Evolutionary conservation across 2,113 vertebrate genomes (phyloP), one percentile per base, ranked within the genome.

Genomic region (Girardinichthys multiradiatus): DNA sequence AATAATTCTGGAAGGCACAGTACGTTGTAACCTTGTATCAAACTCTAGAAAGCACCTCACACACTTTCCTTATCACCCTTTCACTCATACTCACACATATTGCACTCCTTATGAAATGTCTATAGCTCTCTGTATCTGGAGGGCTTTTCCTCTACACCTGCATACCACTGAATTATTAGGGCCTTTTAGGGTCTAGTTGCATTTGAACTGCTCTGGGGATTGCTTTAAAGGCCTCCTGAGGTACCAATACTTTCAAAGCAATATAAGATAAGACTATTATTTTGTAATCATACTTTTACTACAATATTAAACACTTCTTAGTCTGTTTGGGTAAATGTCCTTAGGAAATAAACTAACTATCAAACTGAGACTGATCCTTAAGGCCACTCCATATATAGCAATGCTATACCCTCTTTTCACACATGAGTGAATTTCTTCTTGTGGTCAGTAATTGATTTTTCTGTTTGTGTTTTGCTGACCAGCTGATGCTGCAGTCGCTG

Each of bases 381-480:
- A 70, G 58, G 71, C 76, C 76, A 72, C 75, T 75, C 59, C 78
- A 70, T 82, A 83, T 80, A 13, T 11, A 26, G 76, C 37, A 74
- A 80, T 60, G 69, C 70, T 54, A 68, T 69, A 71, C 61, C 33
- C 72, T 62, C 68, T 83, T 85, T 87, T 81, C 74, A 87, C 85
- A 74, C 82, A 83, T 73, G 82, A 89, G 73, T 89, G 81, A 69
- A 80, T 80, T 83, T 72, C 81, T 85, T 77, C 39, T 42, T 63
- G 51, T 74, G 81, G 84, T 93, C 87, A 91, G 90, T 92, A 93
- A 92, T 90, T 80, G 73, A 89, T 89, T 91, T 89, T 81, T 79
- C 68, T 81, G 86, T 89, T 76, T 68, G 79, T 84, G 81, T 85
- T 85, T 75, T 63, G 77, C 60, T 76, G 68, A 72, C 81, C 89